A percentile compares a stretch with the other conserved stretches of the same genome.
phyloP scores from a whole-genome alignment of 2,888 invertebrate species.

The Nematopogon swammerdamellus region DNA sequence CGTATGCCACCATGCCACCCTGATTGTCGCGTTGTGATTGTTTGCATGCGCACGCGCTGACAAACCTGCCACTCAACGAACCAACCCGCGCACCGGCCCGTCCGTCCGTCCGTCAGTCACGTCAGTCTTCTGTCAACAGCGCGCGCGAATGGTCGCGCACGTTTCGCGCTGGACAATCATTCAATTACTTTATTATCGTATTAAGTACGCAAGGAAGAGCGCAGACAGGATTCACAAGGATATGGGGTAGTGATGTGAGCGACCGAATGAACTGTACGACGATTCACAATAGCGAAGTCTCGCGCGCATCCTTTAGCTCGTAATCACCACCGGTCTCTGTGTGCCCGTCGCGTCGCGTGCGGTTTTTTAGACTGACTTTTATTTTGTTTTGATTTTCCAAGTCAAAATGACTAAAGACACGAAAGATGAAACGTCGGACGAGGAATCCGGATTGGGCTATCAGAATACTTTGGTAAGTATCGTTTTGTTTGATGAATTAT shows the following conservation, averaged over 20 bases:
- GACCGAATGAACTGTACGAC: too few species aligned
- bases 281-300: too few species aligned
- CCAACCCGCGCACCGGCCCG: too few species aligned
- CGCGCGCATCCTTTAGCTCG: too few species aligned
- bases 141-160: background rate
- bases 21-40: too few species aligned
- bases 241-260: too few species aligned
- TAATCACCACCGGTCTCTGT: background rate
- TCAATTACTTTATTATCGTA: background rate
- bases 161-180: background rate
- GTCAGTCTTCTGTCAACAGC: background rate
- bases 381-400: background rate
- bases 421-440: slow-evolving; percentile 50
- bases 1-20: too few species aligned
- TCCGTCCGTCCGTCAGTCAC: too few species aligned
- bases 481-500: slow-evolving; percentile 10
- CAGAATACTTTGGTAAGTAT: slow-evolving; percentile 66
- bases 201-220: too few species aligned
- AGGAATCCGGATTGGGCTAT: slow-evolving; percentile 66
- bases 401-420: background rate
- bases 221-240: background rate
- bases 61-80: too few species aligned
- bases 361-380: background rate
- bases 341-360: background rate
- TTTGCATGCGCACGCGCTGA: too few species aligned